Evolutionary conservation across 2,888 invertebrate genomes (phyloP), one percentile per base, ranked within the genome.

Genomic region (Schrankia costaestrigalis): DNA sequence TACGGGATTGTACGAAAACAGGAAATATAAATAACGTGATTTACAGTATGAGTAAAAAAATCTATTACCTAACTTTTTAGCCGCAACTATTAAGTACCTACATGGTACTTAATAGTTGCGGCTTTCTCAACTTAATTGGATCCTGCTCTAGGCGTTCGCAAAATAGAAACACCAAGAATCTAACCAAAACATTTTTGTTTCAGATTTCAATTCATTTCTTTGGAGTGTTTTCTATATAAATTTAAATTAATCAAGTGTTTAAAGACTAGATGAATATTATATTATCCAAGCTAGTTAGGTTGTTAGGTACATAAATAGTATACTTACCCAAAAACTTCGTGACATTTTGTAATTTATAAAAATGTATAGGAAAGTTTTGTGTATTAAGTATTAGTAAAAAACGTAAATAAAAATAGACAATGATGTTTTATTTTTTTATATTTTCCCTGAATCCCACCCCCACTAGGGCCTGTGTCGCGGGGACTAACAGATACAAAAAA

Each of bases 361-460:
- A 71, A 76, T 78, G 71, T 78, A 72, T 77, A 79, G 74, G 66
- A 68, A 71, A 68, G 71, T 68, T 79, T 78, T 76, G 65, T 73
- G 75, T 65, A 65, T 76, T 66, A 69, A 64, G 76, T 66, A 69
- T 60, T 56, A 71, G 82, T 78, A 82, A 79, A 82, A 56, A 85
- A 76, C 67, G 63, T 65, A 69, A 78, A 81, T 85, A 85, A 85
- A 85, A 86, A 85, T 85, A 82, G 86, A 80, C 67, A 72, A 57
- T 64, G 75, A 63, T 46, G 72, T 86, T 85, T 84, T 43, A 71
- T 71, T 78, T 25, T 6, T 17, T 17, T 5, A 5, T n/a, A n/a
- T n/a, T n/a, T n/a, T n/a, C n/a, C n/a, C n/a, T n/a, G n/a, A n/a
- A n/a, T n/a, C n/a, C n/a, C n/a, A n/a, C n/a, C n/a, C n/a, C n/a